These are phyloP conservation scores for Panagrolaimus sp. DNA, from an alignment of 1,140 invertebrate genomes.

Conservation along the genomic window DNA sequence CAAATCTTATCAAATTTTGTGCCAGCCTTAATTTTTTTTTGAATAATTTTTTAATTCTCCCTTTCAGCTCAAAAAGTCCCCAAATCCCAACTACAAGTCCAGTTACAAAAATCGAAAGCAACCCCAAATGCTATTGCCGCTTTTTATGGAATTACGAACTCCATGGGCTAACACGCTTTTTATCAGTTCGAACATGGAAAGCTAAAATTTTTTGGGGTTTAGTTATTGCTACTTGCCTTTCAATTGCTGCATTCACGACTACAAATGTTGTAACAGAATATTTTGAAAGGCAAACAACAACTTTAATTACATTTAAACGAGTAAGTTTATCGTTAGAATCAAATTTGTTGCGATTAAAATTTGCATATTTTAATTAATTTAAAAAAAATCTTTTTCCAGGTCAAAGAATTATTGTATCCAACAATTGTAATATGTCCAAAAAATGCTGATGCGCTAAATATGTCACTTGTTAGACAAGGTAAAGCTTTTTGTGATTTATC, in stretches of 20 bases:
- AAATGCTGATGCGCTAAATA: conserved; percentile 1
- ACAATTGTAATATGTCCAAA: background rate
- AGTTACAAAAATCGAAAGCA: background rate
- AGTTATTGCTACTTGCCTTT: background rate
- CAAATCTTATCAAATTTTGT: too few species aligned
- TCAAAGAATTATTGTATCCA: background rate
- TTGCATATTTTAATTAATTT: too few species aligned
- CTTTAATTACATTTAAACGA: background rate
- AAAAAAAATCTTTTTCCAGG: too few species aligned
- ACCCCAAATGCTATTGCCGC: background rate
- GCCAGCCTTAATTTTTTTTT: too few species aligned
- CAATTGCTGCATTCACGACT: background rate
- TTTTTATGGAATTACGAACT: conserved; percentile 4
- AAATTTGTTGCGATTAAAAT: too few species aligned
- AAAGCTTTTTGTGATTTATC: too few species aligned
- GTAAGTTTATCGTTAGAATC: too few species aligned
- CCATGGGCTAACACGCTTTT: background rate
- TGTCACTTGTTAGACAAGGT: background rate
- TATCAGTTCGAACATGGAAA: background rate
- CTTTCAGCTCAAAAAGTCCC: background rate
- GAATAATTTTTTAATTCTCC: too few species aligned
- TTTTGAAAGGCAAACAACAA: background rate
- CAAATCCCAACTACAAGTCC: background rate
- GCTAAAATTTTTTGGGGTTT: conserved; percentile 6
- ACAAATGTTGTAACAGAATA: background rate